Conservation (phyloP, 2,113 vertebrate species). For the Pavo muticus region DNA sequence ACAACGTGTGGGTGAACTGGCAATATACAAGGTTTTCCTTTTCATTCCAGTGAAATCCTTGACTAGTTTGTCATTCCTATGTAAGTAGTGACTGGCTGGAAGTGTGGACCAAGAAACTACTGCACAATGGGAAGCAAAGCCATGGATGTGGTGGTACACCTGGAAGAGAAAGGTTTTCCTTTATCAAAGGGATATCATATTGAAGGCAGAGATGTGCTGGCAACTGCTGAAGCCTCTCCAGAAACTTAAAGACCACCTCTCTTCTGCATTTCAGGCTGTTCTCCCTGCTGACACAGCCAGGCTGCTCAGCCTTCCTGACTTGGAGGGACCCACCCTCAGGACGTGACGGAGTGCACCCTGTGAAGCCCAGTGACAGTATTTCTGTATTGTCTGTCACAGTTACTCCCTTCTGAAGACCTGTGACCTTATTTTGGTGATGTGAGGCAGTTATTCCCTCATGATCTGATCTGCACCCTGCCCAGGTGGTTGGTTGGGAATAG, state of each 20-base stretch:
- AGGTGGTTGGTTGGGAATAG: background rate
- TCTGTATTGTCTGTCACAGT: background rate
- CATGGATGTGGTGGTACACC: fast-evolving
- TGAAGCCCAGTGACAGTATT: background rate
- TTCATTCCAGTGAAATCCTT: background rate
- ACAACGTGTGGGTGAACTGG: fast-evolving
- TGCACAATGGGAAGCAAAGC: background rate
- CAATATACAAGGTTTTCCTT: background rate
- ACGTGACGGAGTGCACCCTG: fast-evolving
- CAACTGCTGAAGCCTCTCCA: background rate
- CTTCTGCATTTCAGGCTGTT: background rate
- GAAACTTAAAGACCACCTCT: background rate
- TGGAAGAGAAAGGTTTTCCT: background rate
- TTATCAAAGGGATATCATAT: background rate
- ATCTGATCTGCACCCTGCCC: background rate
- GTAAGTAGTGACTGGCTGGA: background rate
- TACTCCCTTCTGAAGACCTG: background rate
- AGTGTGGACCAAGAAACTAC: background rate
- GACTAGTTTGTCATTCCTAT: background rate
- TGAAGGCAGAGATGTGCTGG: fast-evolving
- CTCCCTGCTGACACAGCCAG: background rate
- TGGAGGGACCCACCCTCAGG: background rate
- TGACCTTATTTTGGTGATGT: background rate
- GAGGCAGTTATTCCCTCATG: background rate
- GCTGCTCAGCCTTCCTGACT: fast-evolving